Base-by-base conservation (phyloP, 37 sponge, comb jelly and placozoan genomes). In the Haliclona indistincta region DNA sequence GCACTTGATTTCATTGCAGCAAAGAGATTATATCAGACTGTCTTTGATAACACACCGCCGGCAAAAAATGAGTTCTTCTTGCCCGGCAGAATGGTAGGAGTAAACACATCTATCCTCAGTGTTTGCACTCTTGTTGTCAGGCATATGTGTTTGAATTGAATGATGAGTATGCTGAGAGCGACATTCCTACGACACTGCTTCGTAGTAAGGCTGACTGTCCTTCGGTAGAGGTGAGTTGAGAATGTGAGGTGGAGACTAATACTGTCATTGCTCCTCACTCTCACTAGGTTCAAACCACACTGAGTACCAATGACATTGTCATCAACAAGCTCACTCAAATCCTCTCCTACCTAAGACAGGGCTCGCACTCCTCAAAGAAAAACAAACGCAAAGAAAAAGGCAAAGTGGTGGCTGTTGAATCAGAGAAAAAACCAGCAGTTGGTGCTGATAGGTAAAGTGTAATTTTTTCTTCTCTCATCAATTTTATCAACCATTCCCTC, bases 251-350 rank as follows among this genome's bases (percentile, higher is more conserved):
- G 52, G n/a, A 37, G 17, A 47, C 41, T 13, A 39, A 32, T 67
- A 20, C 22, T 39, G 40, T 37, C 8, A 30, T 19, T 67, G 41
- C 22, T 32, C 15, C 26, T 26, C 62, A 60, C 26, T 29, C 8
- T 13, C 23, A 34, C 23, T 75, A 84, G 87, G 45, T 61, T 32
- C 89, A 84, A 25, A 75, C 95, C 28, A 79, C 88, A 23, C 77
- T 97, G 38, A 84, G 87, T 0, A 94, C 93, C 56, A 97, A 97
- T 68, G 98, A 97, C 72, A 97, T 94, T 58, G 99, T 99, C 30
- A 95, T 99, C 77, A 96, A 96, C 85, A 99, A 99, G 83, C 80
- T 99, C 76, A 99, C 99, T 19, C 99, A 99, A 76, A 93, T 99
- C 75, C 78, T 99, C 60, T 89, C 92, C 1, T 96, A 99, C 68